Percentiles rank a stretch among this genome's conserved stretches.
Evolutionary conservation across 2,797 vertebrate genomes (phyloP).

Genomic region (Xenopus petersii): DNA sequence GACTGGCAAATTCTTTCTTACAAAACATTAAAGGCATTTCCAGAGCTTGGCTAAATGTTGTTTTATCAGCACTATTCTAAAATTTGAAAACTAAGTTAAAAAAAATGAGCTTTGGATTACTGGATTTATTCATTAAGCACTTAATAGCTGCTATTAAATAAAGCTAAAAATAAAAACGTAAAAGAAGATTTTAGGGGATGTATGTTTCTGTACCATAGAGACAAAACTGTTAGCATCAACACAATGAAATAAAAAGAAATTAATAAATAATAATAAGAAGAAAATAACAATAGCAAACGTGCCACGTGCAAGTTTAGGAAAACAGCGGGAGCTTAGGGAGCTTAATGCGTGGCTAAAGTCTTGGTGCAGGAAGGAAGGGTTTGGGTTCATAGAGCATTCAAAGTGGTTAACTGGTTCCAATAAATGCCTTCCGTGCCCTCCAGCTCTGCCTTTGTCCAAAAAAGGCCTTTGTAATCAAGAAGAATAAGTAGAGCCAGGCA

Average conservation of each 20-base stretch:
- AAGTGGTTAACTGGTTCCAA: too few relatives aligned
- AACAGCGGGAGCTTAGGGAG: too few relatives aligned
- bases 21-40: slow-evolving; percentile 36
- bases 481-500: too few relatives aligned
- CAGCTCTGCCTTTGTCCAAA: too few relatives aligned
- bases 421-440: too few relatives aligned
- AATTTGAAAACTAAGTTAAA: slow-evolving; percentile 39
- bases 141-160: slow-evolving; percentile 47
- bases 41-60: slow-evolving; percentile 42
- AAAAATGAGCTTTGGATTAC: slow-evolving; percentile 25
- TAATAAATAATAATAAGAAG: too few relatives aligned
- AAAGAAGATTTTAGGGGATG: slow-evolving; percentile 1
- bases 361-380: too few relatives aligned
- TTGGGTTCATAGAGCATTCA: too few relatives aligned
- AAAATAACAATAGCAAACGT: not conserved
- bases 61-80: slow-evolving; percentile 46
- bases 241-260: not conserved
- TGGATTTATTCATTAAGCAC: slow-evolving; percentile 48
- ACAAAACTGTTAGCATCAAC: slow-evolving; percentile 4
- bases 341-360: too few relatives aligned
- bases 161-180: slow-evolving; percentile 30
- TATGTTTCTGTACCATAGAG: slow-evolving; percentile 10
- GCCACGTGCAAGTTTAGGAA: too few relatives aligned
- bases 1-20: slow-evolving; percentile 35
- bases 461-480: too few relatives aligned